Base-by-base conservation (phyloP, 2,888 invertebrate species). In the Lochmaea capreae region DNA sequence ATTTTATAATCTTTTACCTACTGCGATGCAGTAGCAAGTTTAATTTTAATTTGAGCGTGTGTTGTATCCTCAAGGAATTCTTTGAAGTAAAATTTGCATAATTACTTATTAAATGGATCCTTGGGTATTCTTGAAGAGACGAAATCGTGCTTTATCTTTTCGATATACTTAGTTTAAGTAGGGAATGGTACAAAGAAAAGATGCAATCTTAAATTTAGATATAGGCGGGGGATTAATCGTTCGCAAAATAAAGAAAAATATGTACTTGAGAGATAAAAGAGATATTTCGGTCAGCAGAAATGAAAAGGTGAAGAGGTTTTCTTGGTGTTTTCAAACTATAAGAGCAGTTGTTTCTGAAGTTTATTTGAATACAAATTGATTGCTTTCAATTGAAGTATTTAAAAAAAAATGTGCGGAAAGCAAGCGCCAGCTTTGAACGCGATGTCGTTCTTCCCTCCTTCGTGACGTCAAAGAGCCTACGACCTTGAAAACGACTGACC, bases 51-150 rank as follows among this genome's bases (percentile, higher is more conserved):
- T 75, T 76, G 72, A 76, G 76, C 77, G 75, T 79, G 76, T 78
- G 75, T 63, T 54, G 69, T 63, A 43, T 46, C 63, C 63, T 70
- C 22, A 18, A 70, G 63, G 69, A 70, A 46, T 70, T 70, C 65
- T 65, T 63, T 65, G 62, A 75, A 74, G 71, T 79, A 73, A 75
- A 79, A 82, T 83, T 83, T 82, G 74, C 83, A 83, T 83, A 83
- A 82, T 81, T 82, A 81, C 79, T 78, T 78, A 82, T 82, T 80
- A 81, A 82, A 80, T 78, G 81, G 77, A 79, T 78, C 68, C 77
- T 72, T 73, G 71, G 73, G 76, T 81, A 79, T 80, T 79, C 75
- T 76, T 77, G 76, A 75, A 79, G 77, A 80, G 81, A 83, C 81
- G 78, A 81, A 81, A 77, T 77, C 82, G 80, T 81, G 80, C 79